Evolutionary conservation across 2,888 invertebrate genomes (phyloP), one percentile per base, ranked within the genome.

Genomic region (Allolobophora icterica): DNA sequence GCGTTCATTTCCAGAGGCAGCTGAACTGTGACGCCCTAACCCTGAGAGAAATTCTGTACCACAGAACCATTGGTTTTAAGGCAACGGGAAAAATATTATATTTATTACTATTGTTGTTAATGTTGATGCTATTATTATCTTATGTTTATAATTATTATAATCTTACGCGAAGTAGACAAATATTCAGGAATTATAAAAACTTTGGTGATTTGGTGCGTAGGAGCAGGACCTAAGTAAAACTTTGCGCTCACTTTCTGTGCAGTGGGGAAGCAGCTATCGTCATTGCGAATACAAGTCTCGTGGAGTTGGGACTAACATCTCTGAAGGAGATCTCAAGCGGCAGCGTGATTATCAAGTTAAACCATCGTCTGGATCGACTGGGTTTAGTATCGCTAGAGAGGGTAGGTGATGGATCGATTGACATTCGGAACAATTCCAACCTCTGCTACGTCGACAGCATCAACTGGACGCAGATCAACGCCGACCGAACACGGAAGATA

Each of bases 281-380:
- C 11, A 87, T 87, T 87, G 5, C 87, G 35, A 2, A 19, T 38
- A 93, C 92, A 0, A 87, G 91, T 42, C 89, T 92, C 34, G 96
- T 96, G 93, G 98, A 98, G 0, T 95, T 99, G 91, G 97, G 97
- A 91, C 95, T 99, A 92, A 97, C 97, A 93, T 98, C 98, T 0
- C 95, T 99, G 91, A 97, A 97, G 94, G 96, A 97, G 94, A 97
- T 99, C 19, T 97, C 97, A 94, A 97, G 98, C 1, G 99, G 99
- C 35, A 97, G 97, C 4, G 97, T 99, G 90, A 97, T 97, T 6
- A 98, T 99, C 92, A 96, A 98, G 95, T 97, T 98, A 95, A 99
- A 99, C 95, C 96, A 96, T 93, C 96, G 97, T 92, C 96, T 87
- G 33, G 38, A 87, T 4, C 19, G 38, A 24, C 35, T 87, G 35